A percentile compares a stretch with the other conserved stretches of the same genome.
Evolutionary conservation across 2,797 vertebrate species (phyloP).

Genomic region (Poeciliopsis gracilis): DNA sequence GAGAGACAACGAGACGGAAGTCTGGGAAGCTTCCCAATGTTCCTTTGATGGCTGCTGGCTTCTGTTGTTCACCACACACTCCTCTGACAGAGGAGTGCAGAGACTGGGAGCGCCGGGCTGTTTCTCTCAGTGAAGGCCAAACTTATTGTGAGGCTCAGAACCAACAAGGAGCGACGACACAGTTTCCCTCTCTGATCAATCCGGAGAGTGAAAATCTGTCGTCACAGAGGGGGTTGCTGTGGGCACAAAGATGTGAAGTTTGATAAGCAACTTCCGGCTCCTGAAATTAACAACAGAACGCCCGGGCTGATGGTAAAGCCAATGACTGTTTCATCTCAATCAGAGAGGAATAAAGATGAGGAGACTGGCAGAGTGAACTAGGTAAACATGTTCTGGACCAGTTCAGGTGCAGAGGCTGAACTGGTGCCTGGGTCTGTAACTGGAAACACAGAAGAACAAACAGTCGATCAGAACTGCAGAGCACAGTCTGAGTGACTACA

Average conservation of each 20-base stretch:
- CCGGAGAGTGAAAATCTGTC: not conserved
- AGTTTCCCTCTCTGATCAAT: not conserved
- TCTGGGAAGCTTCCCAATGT: conserved; percentile 74
- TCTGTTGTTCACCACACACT: conserved; percentile 43
- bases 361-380: not conserved
- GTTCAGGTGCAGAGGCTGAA: not conserved
- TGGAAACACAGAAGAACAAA: not conserved
- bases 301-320: not conserved
- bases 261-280: not conserved
- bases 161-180: not conserved
- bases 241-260: not conserved
- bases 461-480: not conserved
- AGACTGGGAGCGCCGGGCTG: conserved; percentile 21
- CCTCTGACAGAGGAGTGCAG: conserved; percentile 31
- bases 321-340: not conserved
- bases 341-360: not conserved
- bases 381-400: not conserved
- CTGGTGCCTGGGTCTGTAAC: not conserved
- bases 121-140: conserved; percentile 28
- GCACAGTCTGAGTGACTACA: not conserved
- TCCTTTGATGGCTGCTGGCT: conserved; percentile 69
- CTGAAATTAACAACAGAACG: not conserved
- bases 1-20: conserved; percentile 58
- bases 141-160: conserved; percentile 23
- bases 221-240: not conserved